Percentiles rank a stretch among this genome's conserved stretches.
These are phyloP conservation scores for Gryon sp. DNA, from an alignment of 1,140 invertebrate genomes.

Conservation along the genomic window DNA sequence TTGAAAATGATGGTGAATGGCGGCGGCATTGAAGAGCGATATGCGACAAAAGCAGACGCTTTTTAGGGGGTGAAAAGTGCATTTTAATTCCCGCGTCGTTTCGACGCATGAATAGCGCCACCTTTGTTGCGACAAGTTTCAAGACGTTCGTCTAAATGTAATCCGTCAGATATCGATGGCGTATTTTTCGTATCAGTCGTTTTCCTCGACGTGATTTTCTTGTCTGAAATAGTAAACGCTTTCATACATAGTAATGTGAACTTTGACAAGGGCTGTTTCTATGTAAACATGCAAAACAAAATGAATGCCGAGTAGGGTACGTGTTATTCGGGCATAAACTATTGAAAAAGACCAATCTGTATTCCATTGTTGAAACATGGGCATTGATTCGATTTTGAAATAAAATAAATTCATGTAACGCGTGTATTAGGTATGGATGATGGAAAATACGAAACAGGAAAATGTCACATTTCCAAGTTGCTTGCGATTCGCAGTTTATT, in stretches of 20 bases:
- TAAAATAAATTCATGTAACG: constrained; percentile 51
- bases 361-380: constrained; percentile 47
- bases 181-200: constrained; percentile 52
- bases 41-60: neutral
- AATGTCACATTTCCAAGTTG: neutral
- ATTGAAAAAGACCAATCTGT: constrained; percentile 58
- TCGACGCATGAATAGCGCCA: neutral
- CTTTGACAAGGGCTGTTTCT: constrained; percentile 57
- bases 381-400: constrained; percentile 50
- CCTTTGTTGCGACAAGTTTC: constrained; percentile 14
- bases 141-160: constrained; percentile 27
- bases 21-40: too few relatives aligned
- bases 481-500: neutral
- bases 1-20: too few relatives aligned
- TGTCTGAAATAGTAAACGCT: constrained; percentile 53
- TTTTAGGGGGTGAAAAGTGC: neutral
- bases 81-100: constrained; percentile 18
- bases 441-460: constrained; percentile 13
- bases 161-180: constrained; percentile 50
- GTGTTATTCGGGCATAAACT: constrained; percentile 33
- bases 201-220: constrained; percentile 55
- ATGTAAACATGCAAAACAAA: constrained; percentile 53
- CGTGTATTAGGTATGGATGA: constrained; percentile 28
- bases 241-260: constrained; percentile 59
- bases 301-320: constrained; percentile 34